Evolutionary conservation across 2,888 invertebrate genomes (phyloP), one percentile per base, ranked within the genome.

Genomic region (Hermaeophaga mercurialis): DNA sequence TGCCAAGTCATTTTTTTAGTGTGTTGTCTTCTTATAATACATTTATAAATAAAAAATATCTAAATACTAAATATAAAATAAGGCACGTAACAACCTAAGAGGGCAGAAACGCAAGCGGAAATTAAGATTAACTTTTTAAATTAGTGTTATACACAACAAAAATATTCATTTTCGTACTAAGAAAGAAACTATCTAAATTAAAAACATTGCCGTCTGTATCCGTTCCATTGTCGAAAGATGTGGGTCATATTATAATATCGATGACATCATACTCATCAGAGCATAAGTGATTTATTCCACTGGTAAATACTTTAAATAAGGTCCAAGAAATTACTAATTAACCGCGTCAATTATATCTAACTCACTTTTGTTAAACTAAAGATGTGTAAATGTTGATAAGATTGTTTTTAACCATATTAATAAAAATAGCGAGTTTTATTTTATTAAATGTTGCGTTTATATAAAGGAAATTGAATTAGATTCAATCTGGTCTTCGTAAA

Each of bases 181-280:
- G 18, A 47, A 47, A 47, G 47, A n/a, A 3, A 28, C 22, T 12
- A 46, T 19, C 33, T 19, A 46, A 22, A 31, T 31, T 33, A 19
- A 12, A 14, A 46, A 33, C 19, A 8, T 19, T 18, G 24, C 7
- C 12, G 22, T 47, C 47, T 36, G 36, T 47, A 31, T 47, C 47
- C 36, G 47, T 47, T 47, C 8, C 47, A 47, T 47, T 47, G 47
- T 36, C 47, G 12, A 24, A 46, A 47, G 36, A 36, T 47, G 34
- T 47, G 47, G 47, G 47, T 47, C 36, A 47, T n/a, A 36, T 47
- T 36, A 36, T 15, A 47, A 47, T 47, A 9, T 15, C n/a, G 24
- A 47, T 47, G 36, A 47, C 18, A 45, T 46, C 46, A 46, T 46
- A 46, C 18, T 46, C 33, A 31, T 12, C 31, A 31, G 31, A 12